A percentile compares a stretch with the other conserved stretches of the same genome.
phyloP scores from a whole-genome alignment of 2,888 invertebrate genomes.

The Endomychus coccineus region DNA sequence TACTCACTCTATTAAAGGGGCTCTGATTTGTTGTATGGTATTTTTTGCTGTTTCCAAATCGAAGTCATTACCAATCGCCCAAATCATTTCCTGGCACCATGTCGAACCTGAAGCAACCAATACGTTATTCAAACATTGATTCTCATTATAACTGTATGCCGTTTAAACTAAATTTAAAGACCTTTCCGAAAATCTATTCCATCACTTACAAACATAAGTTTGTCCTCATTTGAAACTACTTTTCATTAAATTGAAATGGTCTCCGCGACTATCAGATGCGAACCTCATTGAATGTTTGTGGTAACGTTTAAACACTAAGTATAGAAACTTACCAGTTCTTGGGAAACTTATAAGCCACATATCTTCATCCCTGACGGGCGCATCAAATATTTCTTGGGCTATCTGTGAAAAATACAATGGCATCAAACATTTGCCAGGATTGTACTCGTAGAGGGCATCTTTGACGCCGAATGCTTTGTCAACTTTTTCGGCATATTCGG shows the following conservation, averaged over 20 bases:
- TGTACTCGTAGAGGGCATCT: slow-evolving; percentile 63
- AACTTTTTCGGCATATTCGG: slow-evolving; percentile 42
- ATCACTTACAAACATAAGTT: too few relatives aligned
- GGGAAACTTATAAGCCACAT: slow-evolving; percentile 85
- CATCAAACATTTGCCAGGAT: slow-evolving; percentile 63
- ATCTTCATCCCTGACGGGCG: slow-evolving; percentile 67
- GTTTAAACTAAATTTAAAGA: too few relatives aligned
- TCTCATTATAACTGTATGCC: too few relatives aligned
- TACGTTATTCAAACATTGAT: neutral
- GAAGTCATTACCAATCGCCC: slow-evolving; percentile 75
- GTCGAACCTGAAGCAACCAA: slow-evolving; percentile 68
- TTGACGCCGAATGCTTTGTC: slow-evolving; percentile 62
- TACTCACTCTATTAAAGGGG: slow-evolving; percentile 63
- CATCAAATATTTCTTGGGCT: slow-evolving; percentile 61
- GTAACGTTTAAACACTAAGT: neutral
- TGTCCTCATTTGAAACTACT: too few relatives aligned
- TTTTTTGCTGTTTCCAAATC: slow-evolving; percentile 69
- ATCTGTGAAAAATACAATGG: slow-evolving; percentile 63
- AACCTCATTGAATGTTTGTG: too few relatives aligned
- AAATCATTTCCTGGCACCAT: slow-evolving; percentile 91
- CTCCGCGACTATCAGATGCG: too few relatives aligned
- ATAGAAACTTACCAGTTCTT: slow-evolving; percentile 63
- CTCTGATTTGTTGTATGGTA: slow-evolving; percentile 52
- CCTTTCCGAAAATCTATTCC: too few relatives aligned
- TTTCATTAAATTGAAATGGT: too few relatives aligned